phyloP scores from a whole-genome alignment of 2,113 vertebrate genomes.

The Nycticorax nycticorax region DNA sequence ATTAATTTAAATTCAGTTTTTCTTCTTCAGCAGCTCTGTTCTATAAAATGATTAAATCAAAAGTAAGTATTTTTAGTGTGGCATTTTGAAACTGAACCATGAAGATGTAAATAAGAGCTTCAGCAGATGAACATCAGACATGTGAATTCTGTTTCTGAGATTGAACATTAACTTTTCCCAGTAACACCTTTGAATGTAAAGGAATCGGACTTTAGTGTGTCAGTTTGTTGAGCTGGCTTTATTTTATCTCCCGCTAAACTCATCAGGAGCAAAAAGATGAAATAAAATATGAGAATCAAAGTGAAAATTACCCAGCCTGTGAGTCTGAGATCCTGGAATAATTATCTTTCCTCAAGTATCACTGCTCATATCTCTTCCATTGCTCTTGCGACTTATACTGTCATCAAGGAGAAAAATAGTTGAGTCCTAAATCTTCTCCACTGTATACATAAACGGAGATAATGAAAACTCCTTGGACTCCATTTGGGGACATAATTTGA shows the following conservation, averaged over 20 bases:
- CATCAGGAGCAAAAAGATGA: neutral
- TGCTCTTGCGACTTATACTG: neutral
- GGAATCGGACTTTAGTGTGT: neutral
- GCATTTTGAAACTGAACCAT: neutral
- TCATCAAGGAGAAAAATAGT: neutral
- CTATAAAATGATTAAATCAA: neutral
- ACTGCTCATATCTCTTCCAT: neutral
- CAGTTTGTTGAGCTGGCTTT: neutral
- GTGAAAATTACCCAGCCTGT: neutral
- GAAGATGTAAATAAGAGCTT: neutral
- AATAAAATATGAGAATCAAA: neutral
- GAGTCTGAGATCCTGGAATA: neutral
- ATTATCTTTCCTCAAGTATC: neutral
- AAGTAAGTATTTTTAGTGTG: neutral
- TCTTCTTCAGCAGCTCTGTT: neutral
- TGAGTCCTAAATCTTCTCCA: neutral
- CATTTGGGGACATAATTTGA: neutral
- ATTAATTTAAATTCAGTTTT: neutral
- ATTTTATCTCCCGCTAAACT: neutral
- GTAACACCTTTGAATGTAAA: neutral
- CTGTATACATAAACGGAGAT: neutral
- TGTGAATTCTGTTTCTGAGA: neutral
- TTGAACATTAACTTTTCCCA: neutral
- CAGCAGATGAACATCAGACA: neutral
- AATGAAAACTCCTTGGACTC: neutral